Percentiles rank a stretch among this genome's conserved stretches.
phyloP scores from a whole-genome alignment of 2,113 vertebrate species.

The Takifugu flavidus region DNA sequence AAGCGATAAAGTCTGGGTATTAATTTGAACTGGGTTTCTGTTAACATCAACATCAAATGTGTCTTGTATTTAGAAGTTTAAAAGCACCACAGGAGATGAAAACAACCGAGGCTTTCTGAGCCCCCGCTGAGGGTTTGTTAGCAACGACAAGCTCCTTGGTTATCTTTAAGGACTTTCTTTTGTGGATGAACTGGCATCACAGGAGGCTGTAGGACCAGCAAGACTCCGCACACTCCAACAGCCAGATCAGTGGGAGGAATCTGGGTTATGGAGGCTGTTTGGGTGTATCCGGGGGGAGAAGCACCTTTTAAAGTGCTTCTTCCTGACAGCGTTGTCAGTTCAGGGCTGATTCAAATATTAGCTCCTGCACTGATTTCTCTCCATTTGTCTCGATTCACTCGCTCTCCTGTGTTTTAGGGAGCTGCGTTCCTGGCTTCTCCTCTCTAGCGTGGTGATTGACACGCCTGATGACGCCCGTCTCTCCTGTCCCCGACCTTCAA shows the following conservation, averaged over 20 bases:
- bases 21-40: too few relatives aligned
- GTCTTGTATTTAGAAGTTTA: neutral
- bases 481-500: slow-evolving; percentile 68
- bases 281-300: slow-evolving; percentile 12
- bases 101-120: neutral
- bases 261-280: slow-evolving; percentile 26
- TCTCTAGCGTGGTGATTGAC: slow-evolving; percentile 50
- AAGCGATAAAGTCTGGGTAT: too few relatives aligned
- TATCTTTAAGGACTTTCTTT: neutral
- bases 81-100: neutral
- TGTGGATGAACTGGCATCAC: slow-evolving; percentile 17
- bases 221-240: slow-evolving; percentile 20
- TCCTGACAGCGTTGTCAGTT: slow-evolving; percentile 2
- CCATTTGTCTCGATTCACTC: slow-evolving; percentile 3
- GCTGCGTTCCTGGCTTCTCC: neutral
- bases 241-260: slow-evolving; percentile 25
- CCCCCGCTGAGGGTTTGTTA: neutral
- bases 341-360: slow-evolving; percentile 38
- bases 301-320: slow-evolving; percentile 26
- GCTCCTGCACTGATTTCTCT: slow-evolving; percentile 15
- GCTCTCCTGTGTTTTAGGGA: slow-evolving; percentile 3
- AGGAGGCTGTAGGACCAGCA: slow-evolving; percentile 11
- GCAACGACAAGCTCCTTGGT: slow-evolving; percentile 1
- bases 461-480: slow-evolving; percentile 57
- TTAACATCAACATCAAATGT: neutral